Percentiles rank a stretch among this genome's conserved stretches.
Conservation (phyloP, 2,888 invertebrate species). For the Microplitis deprimator region DNA sequence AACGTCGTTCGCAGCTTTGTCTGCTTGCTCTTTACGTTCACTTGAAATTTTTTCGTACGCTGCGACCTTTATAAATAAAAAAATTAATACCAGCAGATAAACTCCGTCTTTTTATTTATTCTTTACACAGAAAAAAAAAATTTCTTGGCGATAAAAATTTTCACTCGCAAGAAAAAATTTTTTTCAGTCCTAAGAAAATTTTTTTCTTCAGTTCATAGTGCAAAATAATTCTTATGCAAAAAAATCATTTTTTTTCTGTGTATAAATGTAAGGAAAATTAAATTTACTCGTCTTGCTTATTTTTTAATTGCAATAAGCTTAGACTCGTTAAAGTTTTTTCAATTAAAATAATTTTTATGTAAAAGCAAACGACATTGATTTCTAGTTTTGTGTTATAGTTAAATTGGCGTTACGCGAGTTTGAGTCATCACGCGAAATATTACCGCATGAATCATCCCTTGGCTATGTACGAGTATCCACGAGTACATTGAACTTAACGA, state of each 20-base stretch:
- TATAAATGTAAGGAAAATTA: too few species aligned
- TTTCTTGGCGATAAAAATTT: too few species aligned
- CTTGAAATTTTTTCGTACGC: conserved; percentile 55
- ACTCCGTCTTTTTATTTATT: not conserved
- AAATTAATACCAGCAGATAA: not conserved
- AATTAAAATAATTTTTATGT: not conserved
- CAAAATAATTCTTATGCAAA: too few species aligned
- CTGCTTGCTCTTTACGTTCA: conserved; percentile 53
- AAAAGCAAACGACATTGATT: conserved; percentile 38
- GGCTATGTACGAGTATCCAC: conserved; percentile 44
- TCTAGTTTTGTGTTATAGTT: conserved; percentile 6
- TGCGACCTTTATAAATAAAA: conserved; percentile 51
- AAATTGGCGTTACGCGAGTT: conserved; percentile 57
- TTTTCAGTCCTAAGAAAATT: too few species aligned
- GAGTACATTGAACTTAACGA: conserved; percentile 46
- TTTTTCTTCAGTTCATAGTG: too few species aligned
- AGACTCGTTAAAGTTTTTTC: too few species aligned
- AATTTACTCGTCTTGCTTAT: too few species aligned
- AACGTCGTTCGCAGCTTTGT: conserved; percentile 54
- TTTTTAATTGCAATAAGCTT: too few species aligned
- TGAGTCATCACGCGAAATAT: conserved; percentile 60
- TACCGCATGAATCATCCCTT: conserved; percentile 57
- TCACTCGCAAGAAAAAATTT: too few species aligned
- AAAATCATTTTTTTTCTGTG: too few species aligned
- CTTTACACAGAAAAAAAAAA: not conserved